Conservation (phyloP, 2,113 vertebrate species). For the Sterrhoptilus dennistouni region DNA sequence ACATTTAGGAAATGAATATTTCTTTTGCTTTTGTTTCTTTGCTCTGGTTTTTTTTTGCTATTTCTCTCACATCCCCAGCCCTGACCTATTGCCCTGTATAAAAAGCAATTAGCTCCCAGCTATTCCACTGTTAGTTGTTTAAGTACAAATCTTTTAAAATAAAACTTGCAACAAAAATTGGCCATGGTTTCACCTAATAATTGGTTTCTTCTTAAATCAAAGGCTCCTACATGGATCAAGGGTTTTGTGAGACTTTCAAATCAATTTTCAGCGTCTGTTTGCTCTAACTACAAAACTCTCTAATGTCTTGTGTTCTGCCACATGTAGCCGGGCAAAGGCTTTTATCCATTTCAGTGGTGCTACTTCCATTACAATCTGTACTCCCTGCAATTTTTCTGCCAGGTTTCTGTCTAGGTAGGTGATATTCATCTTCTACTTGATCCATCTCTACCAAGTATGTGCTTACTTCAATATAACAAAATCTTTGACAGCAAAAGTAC, state of each 20-base stretch:
- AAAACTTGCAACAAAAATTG: not conserved
- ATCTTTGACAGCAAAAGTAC: not conserved
- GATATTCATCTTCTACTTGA: not conserved
- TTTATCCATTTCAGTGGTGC: not conserved
- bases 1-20: not conserved
- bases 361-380: not conserved
- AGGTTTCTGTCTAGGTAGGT: not conserved
- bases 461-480: not conserved
- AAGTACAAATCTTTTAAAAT: not conserved
- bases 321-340: not conserved
- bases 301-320: not conserved
- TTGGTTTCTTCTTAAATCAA: not conserved
- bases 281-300: not conserved
- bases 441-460: not conserved
- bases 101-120: not conserved
- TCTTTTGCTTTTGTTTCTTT: not conserved
- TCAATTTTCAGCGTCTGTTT: not conserved
- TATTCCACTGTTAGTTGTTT: not conserved
- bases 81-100: not conserved
- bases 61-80: not conserved
- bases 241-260: not conserved
- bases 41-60: not conserved
- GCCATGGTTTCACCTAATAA: not conserved
- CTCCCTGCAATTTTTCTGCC: not conserved
- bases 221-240: not conserved